A percentile compares a stretch with the other conserved stretches of the same genome.
Evolutionary conservation across 1,140 invertebrate genomes (phyloP).

Genomic region (Tetragonula clypearis): DNA sequence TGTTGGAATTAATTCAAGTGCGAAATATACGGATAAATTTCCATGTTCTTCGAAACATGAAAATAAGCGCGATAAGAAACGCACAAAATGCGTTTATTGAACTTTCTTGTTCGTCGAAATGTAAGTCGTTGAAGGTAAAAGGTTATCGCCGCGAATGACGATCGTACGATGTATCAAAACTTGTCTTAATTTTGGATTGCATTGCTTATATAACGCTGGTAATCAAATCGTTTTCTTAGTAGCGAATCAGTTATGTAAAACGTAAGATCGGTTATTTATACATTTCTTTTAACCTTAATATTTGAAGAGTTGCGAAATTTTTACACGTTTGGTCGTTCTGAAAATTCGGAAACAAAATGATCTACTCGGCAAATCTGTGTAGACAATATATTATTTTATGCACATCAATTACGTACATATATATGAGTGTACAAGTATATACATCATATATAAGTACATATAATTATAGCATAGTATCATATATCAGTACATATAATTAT

Average conservation of each 20-base stretch:
- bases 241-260: background rate
- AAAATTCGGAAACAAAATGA: no score
- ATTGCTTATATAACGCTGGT: background rate
- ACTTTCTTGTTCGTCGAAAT: background rate
- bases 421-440: no score
- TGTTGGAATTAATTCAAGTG: no score
- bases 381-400: no score
- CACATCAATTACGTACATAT: no score
- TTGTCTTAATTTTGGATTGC: background rate
- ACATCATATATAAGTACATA: no score
- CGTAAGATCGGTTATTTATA: background rate
- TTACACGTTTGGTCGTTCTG: no score
- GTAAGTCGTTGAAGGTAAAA: background rate
- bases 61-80: background rate
- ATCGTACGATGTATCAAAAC: background rate
- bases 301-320: no score
- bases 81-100: background rate
- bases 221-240: background rate
- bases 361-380: no score
- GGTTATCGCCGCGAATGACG: background rate
- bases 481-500: no score
- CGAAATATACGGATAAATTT: background rate
- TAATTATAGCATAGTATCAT: no score
- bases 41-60: background rate
- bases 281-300: background rate